Conservation (phyloP, 2,113 vertebrate genomes). For the Labrus mixtus region DNA sequence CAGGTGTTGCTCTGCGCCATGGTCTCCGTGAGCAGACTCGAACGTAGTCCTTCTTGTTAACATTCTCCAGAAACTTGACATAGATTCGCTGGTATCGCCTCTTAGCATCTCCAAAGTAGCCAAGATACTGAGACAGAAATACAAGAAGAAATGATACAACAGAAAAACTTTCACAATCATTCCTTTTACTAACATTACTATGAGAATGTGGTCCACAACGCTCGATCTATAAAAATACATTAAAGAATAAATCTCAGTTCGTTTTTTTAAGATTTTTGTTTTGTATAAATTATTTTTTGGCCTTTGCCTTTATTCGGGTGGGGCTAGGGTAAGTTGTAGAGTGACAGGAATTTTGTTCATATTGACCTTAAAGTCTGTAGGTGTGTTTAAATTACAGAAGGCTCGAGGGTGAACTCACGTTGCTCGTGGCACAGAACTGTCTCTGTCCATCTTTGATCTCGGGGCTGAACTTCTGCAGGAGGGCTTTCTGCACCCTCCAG, state of each 20-base stretch:
- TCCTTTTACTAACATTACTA: neutral
- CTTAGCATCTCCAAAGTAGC: constrained; percentile 93
- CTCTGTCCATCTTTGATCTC: constrained; percentile 95
- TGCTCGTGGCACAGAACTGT: constrained; percentile 95
- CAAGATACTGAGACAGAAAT: constrained; percentile 86
- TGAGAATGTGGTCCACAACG: neutral
- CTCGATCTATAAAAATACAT: neutral
- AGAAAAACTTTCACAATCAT: neutral
- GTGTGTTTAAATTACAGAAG: constrained; percentile 9
- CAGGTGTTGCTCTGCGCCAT: constrained; percentile 88
- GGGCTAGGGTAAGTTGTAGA: too few species aligned
- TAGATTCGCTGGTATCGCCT: constrained; percentile 93
- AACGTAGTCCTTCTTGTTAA: constrained; percentile 95
- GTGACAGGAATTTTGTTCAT: neutral
- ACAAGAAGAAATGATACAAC: neutral
- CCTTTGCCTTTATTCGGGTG: too few species aligned
- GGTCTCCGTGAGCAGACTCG: constrained; percentile 91
- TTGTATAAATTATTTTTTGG: neutral
- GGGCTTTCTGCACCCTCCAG: constrained; percentile 94
- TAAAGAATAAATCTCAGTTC: neutral
- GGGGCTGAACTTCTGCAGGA: constrained; percentile 94
- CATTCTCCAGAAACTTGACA: constrained; percentile 94
- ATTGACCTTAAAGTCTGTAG: neutral
- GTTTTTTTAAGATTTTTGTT: neutral
- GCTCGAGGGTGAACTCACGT: constrained; percentile 83